Evolutionary conservation across 2,113 vertebrate genomes (phyloP).

Genomic region (Grus americana): DNA sequence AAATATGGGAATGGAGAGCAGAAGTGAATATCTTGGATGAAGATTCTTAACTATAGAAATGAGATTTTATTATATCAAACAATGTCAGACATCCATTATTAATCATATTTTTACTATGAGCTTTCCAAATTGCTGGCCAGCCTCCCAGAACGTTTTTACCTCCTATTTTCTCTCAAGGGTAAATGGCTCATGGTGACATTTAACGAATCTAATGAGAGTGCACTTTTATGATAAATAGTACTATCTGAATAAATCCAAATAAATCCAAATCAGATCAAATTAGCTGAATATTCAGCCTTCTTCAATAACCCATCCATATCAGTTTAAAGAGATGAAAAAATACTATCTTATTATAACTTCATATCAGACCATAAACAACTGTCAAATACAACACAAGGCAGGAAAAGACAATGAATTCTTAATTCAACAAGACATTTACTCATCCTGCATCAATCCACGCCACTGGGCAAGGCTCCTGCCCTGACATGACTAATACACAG

Average conservation of each 20-base stretch:
- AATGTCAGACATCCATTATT: not conserved
- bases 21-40: not conserved
- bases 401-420: not conserved
- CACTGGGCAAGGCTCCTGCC: not conserved
- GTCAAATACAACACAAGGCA: not conserved
- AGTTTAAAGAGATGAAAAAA: not conserved
- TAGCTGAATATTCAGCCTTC: not conserved
- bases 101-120: not conserved
- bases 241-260: not conserved
- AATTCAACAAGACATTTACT: slow-evolving; percentile 22
- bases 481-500: not conserved
- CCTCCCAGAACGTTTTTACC: not conserved
- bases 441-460: not conserved
- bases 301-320: not conserved
- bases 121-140: not conserved
- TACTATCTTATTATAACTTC: not conserved
- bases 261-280: not conserved
- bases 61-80: not conserved
- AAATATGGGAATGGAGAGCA: not conserved
- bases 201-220: not conserved
- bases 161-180: not conserved
- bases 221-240: not conserved
- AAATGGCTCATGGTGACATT: not conserved
- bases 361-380: not conserved
- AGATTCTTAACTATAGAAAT: not conserved